Base-by-base conservation (phyloP, 64 coral and sea anemone species). In the Hydrozoanthus tunicans region DNA sequence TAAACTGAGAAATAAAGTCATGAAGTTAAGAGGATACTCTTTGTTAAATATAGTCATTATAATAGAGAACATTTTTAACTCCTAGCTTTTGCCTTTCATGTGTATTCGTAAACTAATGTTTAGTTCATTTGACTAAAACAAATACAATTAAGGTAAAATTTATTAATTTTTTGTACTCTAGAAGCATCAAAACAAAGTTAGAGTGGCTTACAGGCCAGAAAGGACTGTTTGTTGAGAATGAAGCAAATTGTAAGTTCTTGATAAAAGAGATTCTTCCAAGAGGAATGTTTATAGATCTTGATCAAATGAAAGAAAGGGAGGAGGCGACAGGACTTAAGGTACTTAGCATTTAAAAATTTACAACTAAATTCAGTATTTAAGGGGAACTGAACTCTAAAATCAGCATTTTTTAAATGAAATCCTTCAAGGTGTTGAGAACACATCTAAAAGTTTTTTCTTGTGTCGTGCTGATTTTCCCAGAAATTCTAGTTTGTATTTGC, bases 261-360 rank as follows among this genome's bases (percentile, higher is more conserved):
- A 11, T 94, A 66, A 76, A 83, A 10, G 92, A 94, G 83, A 15
- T 70, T 51, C 62, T 94, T 84, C 92, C 92, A 58, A 94, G 61
- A 70, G 92, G 70, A 2, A 56, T 94, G 53, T 94, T 90, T 68
- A 43, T 94, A 51, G 86, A 94, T 53, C 79, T 82, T 61, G 92
- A 94, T 77, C 86, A 94, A 52, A 69, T 94, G 53, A 90, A 82
- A 77, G 82, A 25, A 66, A 77, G 73, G 77, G 92, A 77, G 70
- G 52, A 90, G 20, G 83, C 77, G 75, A 59, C 67, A 57, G 92
- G 92, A 11, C 70, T 79, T 43, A 76, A 90, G 86, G 92, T 94
- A 86, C 4, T 2, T 5, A 62, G 2, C 14, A 57, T 4, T 78
- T 14, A 77, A 24, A 77, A 5, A 54, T 0, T 53, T 77, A 53